These are phyloP conservation scores for Desmophyllum pertusum DNA, from an alignment of 92 coral and sea anemone genomes.

Conservation along the genomic window DNA sequence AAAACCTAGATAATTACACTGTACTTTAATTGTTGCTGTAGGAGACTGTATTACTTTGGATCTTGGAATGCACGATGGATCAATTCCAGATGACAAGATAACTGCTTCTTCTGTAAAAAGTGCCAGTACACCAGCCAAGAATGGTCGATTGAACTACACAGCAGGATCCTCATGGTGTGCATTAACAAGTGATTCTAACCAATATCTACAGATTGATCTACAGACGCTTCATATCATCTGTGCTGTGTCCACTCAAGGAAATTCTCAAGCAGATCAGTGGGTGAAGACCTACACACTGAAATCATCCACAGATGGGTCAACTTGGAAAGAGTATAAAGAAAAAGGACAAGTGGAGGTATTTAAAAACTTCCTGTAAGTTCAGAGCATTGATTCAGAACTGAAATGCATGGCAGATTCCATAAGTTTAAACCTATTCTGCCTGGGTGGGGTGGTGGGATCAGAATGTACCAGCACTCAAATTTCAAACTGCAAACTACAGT, in stretches of 20 bases:
- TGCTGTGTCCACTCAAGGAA: conserved; percentile 9
- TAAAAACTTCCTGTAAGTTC: background rate
- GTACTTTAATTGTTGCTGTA: background rate
- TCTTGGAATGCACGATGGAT: background rate
- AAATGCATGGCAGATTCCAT: no score
- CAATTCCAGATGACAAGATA: background rate
- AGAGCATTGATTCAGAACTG: no score
- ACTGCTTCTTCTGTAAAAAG: background rate
- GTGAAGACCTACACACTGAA: background rate
- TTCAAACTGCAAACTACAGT: no score
- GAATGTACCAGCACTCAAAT: no score
- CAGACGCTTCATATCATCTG: conserved; percentile 8
- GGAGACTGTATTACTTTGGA: background rate
- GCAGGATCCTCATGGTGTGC: conserved; percentile 18
- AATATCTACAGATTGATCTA: conserved; percentile 8
- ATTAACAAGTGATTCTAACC: background rate
- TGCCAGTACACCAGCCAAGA: background rate
- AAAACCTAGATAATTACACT: no score
- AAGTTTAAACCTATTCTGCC: no score
- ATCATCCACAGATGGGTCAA: background rate
- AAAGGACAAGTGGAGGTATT: background rate
- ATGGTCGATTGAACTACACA: background rate
- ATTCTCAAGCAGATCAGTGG: conserved; percentile 8
- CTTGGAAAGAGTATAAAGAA: background rate
- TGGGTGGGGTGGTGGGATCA: no score